Conservation (phyloP, 2,888 invertebrate genomes). For the Trichopoda pennipes region DNA sequence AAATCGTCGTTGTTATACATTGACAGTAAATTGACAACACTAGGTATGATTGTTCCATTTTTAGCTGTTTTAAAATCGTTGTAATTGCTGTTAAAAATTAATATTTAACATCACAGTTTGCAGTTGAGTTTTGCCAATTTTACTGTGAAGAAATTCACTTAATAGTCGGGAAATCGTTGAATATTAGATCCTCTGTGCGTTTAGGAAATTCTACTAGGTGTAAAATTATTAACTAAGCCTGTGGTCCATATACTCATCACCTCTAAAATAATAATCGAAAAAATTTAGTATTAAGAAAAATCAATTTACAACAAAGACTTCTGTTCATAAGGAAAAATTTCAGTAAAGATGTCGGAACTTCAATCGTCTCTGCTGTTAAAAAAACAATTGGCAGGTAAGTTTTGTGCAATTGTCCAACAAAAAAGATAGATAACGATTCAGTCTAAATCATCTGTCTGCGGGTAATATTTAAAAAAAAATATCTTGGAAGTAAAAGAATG, state of each 20-base stretch:
- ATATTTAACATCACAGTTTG: constrained; percentile 15
- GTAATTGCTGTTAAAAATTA: not conserved
- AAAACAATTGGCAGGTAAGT: constrained; percentile 97
- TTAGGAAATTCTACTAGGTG: constrained; percentile 56
- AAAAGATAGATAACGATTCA: constrained; percentile 5
- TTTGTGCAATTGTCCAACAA: constrained; percentile 29
- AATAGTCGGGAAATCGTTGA: constrained; percentile 54
- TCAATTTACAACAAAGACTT: constrained; percentile 40
- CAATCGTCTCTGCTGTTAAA: constrained; percentile 96
- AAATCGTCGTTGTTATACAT: too few species aligned
- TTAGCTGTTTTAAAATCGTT: not conserved
- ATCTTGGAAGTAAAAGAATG: too few species aligned
- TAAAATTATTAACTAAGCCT: constrained; percentile 53
- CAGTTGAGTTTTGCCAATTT: constrained; percentile 50
- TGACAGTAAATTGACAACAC: too few species aligned
- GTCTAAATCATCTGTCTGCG: not conserved
- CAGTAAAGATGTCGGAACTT: constrained; percentile 90
- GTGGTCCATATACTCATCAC: constrained; percentile 36
- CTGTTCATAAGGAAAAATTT: constrained; percentile 50
- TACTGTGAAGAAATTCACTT: constrained; percentile 45
- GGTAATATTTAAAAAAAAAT: too few species aligned
- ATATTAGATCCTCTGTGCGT: constrained; percentile 55
- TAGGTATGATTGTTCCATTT: too few species aligned
- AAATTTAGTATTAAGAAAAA: constrained; percentile 42
- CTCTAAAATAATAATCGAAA: constrained; percentile 19